A percentile compares a stretch with the other conserved stretches of the same genome.
Conservation (phyloP, 2,888 invertebrate genomes). For the Zygaena filipendulae region DNA sequence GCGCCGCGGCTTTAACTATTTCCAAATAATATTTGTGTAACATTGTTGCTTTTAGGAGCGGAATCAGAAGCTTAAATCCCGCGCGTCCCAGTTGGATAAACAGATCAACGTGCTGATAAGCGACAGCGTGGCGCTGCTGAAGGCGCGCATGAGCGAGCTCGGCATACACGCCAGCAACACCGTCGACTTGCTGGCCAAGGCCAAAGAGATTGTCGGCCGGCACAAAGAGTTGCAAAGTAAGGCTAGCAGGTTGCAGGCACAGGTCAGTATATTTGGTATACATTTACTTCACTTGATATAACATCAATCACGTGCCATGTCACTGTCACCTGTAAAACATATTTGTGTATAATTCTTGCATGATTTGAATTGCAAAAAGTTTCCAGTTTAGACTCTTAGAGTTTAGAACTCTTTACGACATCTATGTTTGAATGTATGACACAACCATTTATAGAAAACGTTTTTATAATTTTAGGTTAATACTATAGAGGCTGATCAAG, state of each 20-base stretch:
- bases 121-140: slow-evolving; percentile 89
- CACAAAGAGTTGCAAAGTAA: slow-evolving; percentile 94
- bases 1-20: too few species aligned
- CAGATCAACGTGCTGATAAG: slow-evolving; percentile 92
- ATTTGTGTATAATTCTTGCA: too few species aligned
- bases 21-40: too few species aligned
- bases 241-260: slow-evolving; percentile 86
- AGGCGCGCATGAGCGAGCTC: slow-evolving; percentile 90
- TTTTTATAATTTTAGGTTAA: too few species aligned
- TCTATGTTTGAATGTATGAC: too few species aligned
- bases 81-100: slow-evolving; percentile 91
- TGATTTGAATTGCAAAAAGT: too few species aligned
- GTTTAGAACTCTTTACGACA: too few species aligned
- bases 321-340: too few species aligned
- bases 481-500: slow-evolving; percentile 81
- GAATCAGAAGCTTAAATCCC: slow-evolving; percentile 82
- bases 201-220: slow-evolving; percentile 91
- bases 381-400: too few species aligned
- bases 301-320: too few species aligned
- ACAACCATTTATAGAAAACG: too few species aligned
- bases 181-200: slow-evolving; percentile 85
- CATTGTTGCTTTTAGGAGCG: slow-evolving; percentile 74
- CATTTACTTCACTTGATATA: too few species aligned
- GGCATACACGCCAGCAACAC: slow-evolving; percentile 90
- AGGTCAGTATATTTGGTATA: slow-evolving; percentile 57